phyloP scores from a whole-genome alignment of 2,113 vertebrate species.

The Burhinus bistriatus region DNA sequence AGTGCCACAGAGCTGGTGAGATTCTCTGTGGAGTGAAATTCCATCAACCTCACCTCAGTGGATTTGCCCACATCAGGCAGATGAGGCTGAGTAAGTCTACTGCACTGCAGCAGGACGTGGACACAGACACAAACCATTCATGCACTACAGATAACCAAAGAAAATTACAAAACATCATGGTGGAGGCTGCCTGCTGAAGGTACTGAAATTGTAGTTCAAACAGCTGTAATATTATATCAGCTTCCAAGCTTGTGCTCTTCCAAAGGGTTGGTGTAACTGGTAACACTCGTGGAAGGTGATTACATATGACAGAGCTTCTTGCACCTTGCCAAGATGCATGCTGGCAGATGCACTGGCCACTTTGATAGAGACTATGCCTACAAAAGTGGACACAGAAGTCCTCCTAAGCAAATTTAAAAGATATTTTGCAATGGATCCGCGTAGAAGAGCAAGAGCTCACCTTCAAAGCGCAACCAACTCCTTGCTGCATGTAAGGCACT shows the following conservation, averaged over 20 bases:
- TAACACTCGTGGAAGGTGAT: not conserved
- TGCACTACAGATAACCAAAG: not conserved
- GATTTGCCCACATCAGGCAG: not conserved
- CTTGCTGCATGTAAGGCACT: not conserved
- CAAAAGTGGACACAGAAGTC: not conserved
- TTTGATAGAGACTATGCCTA: not conserved
- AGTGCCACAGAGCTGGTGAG: not conserved
- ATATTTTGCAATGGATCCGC: not conserved
- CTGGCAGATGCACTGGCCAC: not conserved
- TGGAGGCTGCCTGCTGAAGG: not conserved
- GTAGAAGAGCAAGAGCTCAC: not conserved
- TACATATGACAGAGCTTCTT: not conserved
- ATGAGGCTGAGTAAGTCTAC: too few relatives aligned
- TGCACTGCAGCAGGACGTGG: rapidly evolving
- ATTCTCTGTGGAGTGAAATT: not conserved
- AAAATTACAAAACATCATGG: not conserved
- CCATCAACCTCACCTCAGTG: not conserved
- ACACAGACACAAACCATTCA: not conserved
- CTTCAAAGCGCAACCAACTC: not conserved
- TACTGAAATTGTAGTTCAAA: not conserved
- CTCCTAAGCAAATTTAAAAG: not conserved
- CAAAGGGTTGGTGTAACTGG: not conserved
- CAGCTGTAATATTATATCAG: not conserved
- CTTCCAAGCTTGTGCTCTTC: not conserved
- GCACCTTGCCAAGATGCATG: not conserved